Evolutionary conservation across 1,140 invertebrate species (phyloP).

Genomic region (Cydia splendana): DNA sequence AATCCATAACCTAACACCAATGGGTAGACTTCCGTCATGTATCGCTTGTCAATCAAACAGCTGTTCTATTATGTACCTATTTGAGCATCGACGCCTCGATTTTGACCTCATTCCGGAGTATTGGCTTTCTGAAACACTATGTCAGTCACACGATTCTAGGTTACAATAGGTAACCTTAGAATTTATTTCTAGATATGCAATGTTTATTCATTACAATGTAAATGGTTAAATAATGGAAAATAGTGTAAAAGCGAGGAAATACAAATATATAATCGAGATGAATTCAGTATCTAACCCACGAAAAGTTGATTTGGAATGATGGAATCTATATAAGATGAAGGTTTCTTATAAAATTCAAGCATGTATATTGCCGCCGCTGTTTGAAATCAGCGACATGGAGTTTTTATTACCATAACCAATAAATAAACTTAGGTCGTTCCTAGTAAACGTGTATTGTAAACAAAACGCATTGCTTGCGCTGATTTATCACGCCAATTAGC

Average conservation of each 20-base stretch:
- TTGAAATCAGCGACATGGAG: not conserved
- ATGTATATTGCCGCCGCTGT: not conserved
- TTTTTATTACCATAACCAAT: not conserved
- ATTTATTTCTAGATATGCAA: conserved; percentile 28
- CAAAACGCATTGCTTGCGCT: not conserved
- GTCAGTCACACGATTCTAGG: conserved; percentile 48
- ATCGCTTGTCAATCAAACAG: conserved; percentile 19
- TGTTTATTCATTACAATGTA: not conserved
- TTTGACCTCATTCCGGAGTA: conserved; percentile 43
- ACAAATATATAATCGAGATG: not conserved
- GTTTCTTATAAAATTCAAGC: no score
- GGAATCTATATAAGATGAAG: no score
- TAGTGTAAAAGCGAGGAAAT: not conserved
- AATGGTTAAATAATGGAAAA: not conserved
- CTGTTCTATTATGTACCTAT: conserved; percentile 20
- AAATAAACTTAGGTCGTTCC: not conserved
- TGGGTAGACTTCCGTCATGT: conserved; percentile 18
- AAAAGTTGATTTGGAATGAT: no score
- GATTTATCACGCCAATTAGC: conserved; percentile 8
- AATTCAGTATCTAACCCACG: not conserved
- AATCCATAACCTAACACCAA: conserved; percentile 33
- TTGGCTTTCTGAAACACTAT: conserved; percentile 45
- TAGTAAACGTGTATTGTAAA: not conserved
- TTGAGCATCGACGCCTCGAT: conserved; percentile 33
- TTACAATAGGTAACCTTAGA: conserved; percentile 37